These are phyloP conservation scores for Cebidichthys violaceus DNA, from an alignment of 2,113 vertebrate genomes.

Conservation along the genomic window DNA sequence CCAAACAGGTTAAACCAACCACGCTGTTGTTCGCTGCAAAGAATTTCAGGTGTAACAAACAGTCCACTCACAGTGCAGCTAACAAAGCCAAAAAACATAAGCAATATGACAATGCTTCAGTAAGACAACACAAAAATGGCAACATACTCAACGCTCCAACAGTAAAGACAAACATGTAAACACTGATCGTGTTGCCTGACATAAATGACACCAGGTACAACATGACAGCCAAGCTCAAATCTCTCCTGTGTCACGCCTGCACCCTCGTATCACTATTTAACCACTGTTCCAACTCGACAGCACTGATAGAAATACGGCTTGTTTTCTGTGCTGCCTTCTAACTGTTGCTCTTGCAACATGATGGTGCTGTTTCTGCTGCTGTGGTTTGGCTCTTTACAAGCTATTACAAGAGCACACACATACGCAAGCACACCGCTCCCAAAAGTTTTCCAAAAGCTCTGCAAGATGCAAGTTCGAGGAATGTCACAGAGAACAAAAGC, in stretches of 20 bases:
- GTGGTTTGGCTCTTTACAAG: constrained; percentile 25
- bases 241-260: constrained; percentile 19
- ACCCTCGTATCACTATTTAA: constrained; percentile 45
- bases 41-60: background rate
- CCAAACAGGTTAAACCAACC: background rate
- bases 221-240: constrained; percentile 10
- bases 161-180: constrained; percentile 4
- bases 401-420: constrained; percentile 7
- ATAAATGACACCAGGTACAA: constrained; percentile 14
- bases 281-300: constrained; percentile 45
- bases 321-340: background rate
- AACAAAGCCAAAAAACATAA: background rate
- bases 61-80: background rate
- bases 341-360: constrained; percentile 44
- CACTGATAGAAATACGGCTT: constrained; percentile 43
- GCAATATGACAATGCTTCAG: background rate
- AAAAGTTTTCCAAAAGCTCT: constrained; percentile 5
- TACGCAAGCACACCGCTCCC: background rate
- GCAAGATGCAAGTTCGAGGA: background rate
- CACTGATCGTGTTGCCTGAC: background rate
- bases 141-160: background rate
- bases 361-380: constrained; percentile 9
- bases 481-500: background rate
- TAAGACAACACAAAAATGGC: background rate
- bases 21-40: background rate